Base-by-base conservation (phyloP, 2,888 invertebrate genomes). In the Baccha elongata region DNA sequence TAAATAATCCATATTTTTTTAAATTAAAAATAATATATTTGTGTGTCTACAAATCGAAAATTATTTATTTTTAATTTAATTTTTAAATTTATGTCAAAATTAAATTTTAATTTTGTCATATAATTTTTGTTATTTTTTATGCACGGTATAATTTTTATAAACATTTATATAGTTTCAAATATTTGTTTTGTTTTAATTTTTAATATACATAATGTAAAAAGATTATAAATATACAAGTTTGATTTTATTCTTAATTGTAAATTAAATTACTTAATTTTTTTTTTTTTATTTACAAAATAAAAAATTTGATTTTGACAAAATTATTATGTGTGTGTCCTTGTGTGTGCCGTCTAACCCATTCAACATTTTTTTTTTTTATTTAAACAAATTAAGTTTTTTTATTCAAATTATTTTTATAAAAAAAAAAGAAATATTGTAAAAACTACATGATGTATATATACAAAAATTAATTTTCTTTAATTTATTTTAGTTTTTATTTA, bases 291-390 rank as follows among this genome's bases (percentile, higher is more conserved):
- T 15, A 60, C 42, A 58, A 65, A 26, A 53, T 13, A 60, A 68
- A 60, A 68, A 76, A 76, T 71, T 81, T 81, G 72, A 78, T 83
- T 83, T 83, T 78, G 78, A 83, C 78, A 83, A 83, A 79, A 81
- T 84, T 84, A 80, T 75, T 84, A 81, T 86, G 85, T 86, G 88
- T 88, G 88, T 88, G 88, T 88, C 88, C 88, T 88, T 88, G 88
- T 88, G 88, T 88, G 88, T 88, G 88, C 87, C 87, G 88, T 88
- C 87, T 88, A 87, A 87, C 88, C 88, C 87, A 87, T 86, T 87
- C 86, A 85, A 86, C 85, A 85, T 86, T 85, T 85, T 85, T 84
- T 85, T 87, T 85, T 84, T 84, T 80, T 71, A 75, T 60, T 46
- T 71, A 71, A 79, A 68, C 78, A 60, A 73, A 67, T 84, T 85